Evolutionary conservation across 2,888 invertebrate species (phyloP).

Genomic region (Agonopterix heracliana): DNA sequence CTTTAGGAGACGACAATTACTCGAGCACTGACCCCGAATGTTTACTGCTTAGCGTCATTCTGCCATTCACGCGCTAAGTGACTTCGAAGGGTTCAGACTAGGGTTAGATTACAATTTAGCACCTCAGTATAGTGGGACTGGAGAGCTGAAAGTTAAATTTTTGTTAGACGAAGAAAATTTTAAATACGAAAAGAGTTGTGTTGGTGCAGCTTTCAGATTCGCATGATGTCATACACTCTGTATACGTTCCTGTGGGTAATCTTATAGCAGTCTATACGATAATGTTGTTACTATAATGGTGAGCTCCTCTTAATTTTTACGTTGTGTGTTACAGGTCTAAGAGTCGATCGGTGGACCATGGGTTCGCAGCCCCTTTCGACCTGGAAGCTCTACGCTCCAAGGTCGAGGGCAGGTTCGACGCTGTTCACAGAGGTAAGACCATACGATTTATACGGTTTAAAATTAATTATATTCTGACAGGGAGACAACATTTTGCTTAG

Average conservation of each 20-base stretch:
- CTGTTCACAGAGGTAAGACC: conserved; percentile 77
- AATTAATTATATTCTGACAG: neutral
- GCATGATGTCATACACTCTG: no score
- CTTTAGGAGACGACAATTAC: conserved; percentile 46
- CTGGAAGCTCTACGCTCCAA: conserved; percentile 89
- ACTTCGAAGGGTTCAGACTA: no score
- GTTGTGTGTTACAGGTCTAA: conserved; percentile 84
- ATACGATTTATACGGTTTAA: neutral
- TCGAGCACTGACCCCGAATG: conserved; percentile 41
- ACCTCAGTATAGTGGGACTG: no score
- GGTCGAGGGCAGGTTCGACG: conserved; percentile 90
- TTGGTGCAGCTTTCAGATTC: no score
- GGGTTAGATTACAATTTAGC: no score
- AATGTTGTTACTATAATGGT: conserved; percentile 5
- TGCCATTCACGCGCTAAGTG: neutral
- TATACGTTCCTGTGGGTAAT: no score
- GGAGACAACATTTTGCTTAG: no score
- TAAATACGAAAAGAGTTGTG: no score
- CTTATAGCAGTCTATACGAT: no score
- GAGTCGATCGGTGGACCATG: conserved; percentile 94
- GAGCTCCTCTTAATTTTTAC: conserved; percentile 3
- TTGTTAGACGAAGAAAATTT: no score
- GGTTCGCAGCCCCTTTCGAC: conserved; percentile 90
- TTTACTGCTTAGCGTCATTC: neutral
- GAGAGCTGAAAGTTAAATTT: no score